Percentiles rank a stretch among this genome's conserved stretches.
These are phyloP conservation scores for Crax fasciolata DNA, from an alignment of 2,797 vertebrate species.

Conservation along the genomic window DNA sequence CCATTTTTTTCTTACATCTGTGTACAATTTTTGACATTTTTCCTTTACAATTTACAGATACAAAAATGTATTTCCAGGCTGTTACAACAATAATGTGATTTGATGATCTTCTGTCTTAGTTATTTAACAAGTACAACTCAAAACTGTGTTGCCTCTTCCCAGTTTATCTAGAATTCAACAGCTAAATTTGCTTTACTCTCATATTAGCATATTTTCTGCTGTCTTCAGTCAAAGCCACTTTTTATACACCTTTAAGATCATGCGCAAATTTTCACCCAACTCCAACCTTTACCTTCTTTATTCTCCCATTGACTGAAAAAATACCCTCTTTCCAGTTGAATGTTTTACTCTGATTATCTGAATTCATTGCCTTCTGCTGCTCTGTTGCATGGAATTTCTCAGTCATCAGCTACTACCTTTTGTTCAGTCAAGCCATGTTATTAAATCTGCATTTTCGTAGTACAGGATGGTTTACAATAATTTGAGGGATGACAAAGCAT, in stretches of 20 bases:
- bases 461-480: neutral
- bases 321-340: neutral
- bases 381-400: neutral
- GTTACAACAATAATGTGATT: neutral
- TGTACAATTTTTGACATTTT: neutral
- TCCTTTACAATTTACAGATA: slow-evolving; percentile 32
- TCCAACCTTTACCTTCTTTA: neutral
- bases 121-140: neutral
- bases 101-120: neutral
- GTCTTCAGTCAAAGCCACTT: neutral
- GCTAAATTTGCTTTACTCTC: neutral
- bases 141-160: neutral
- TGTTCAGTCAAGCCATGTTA: neutral
- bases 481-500: neutral
- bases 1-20: neutral
- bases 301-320: neutral
- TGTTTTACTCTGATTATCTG: neutral
- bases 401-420: neutral
- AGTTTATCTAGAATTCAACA: neutral
- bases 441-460: rapidly evolving
- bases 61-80: neutral
- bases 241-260: neutral
- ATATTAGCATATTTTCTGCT: neutral
- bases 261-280: neutral
- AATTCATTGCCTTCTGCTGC: neutral